A percentile compares a stretch with the other conserved stretches of the same genome.
phyloP scores from a whole-genome alignment of 2,888 invertebrate species.

The Drosophila incognita region DNA sequence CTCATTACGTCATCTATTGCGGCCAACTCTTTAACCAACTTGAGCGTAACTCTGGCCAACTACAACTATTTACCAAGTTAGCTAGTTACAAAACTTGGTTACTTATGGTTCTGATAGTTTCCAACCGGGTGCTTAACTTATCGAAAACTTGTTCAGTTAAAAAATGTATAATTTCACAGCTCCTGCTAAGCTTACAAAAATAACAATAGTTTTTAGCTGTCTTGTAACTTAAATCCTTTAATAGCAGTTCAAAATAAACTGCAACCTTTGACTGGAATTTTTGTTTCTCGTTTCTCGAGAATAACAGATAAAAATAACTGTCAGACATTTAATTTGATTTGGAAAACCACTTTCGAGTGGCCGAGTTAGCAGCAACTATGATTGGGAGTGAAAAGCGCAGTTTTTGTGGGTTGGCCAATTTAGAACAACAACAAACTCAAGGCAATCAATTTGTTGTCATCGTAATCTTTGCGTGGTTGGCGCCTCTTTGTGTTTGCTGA shows the following conservation, averaged over 20 bases:
- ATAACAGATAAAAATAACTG: background rate
- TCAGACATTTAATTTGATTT: background rate
- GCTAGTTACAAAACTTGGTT: conserved; percentile 1
- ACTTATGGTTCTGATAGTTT: background rate
- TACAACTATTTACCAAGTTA: conserved; percentile 1
- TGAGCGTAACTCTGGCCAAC: background rate
- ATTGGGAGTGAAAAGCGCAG: conserved; percentile 2
- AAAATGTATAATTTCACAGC: background rate
- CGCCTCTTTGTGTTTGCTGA: conserved; percentile 16
- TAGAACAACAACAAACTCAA: background rate
- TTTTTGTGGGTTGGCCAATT: background rate
- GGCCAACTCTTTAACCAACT: conserved; percentile 26
- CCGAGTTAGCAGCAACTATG: background rate
- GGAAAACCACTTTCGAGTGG: background rate
- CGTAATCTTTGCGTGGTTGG: conserved; percentile 1
- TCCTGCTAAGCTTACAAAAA: background rate
- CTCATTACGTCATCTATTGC: conserved; percentile 67
- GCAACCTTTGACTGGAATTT: background rate
- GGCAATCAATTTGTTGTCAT: conserved; percentile 45
- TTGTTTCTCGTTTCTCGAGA: background rate
- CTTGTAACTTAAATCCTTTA: background rate
- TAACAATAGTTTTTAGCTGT: background rate
- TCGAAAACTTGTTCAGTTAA: background rate
- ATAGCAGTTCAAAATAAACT: background rate
- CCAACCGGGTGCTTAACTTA: background rate